These are phyloP conservation scores for Oceanodroma tethys DNA, from an alignment of 2,113 vertebrate species.

Conservation along the genomic window DNA sequence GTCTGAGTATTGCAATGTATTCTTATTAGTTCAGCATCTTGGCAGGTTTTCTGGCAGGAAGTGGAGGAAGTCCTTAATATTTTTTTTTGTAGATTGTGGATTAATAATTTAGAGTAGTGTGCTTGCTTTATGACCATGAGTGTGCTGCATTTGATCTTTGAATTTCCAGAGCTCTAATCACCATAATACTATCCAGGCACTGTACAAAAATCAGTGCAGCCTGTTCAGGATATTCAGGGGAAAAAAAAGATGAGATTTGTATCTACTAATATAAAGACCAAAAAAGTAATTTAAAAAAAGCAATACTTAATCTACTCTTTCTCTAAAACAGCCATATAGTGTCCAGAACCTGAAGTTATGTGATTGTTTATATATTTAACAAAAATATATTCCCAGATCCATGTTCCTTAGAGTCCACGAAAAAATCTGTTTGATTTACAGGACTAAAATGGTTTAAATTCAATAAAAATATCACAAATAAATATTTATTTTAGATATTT, in stretches of 20 bases:
- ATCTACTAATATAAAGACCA: background rate
- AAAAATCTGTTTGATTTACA: background rate
- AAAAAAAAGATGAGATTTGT: background rate
- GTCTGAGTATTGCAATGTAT: background rate
- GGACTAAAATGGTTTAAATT: background rate
- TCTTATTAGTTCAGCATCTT: background rate
- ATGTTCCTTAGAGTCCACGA: background rate
- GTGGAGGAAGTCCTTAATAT: background rate
- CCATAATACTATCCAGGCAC: background rate
- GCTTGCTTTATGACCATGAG: background rate
- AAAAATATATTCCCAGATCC: background rate
- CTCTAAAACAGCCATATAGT: background rate
- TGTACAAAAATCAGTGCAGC: background rate
- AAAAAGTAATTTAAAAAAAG: background rate
- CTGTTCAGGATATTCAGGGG: background rate
- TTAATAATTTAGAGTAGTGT: background rate
- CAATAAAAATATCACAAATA: background rate
- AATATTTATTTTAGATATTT: background rate
- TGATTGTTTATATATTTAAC: background rate
- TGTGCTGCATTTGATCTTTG: background rate
- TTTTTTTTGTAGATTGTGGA: background rate
- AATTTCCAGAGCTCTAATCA: background rate
- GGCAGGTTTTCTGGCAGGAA: background rate
- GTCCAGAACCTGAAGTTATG: background rate
- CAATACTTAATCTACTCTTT: background rate